These are phyloP conservation scores for Phoebastria nigripes DNA, from an alignment of 2,797 vertebrate genomes.

Conservation along the genomic window DNA sequence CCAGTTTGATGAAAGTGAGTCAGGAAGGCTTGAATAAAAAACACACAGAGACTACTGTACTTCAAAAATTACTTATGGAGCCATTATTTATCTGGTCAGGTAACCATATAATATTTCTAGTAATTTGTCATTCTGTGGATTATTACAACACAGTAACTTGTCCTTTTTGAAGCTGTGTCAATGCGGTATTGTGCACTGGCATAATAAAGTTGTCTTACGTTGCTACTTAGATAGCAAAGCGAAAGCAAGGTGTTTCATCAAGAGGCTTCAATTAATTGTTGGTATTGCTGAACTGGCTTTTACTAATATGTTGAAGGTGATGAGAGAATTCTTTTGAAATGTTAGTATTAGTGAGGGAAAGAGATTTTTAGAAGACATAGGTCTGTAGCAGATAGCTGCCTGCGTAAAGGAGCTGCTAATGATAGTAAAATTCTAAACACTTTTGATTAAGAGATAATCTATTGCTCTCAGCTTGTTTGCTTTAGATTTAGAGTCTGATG, in stretches of 20 bases:
- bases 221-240: neutral
- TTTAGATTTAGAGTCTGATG: neutral
- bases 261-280: neutral
- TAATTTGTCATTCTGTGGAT: neutral
- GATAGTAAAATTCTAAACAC: neutral
- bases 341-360: neutral
- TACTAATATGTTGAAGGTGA: neutral
- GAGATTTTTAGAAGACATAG: neutral
- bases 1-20: neutral
- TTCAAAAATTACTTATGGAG: neutral
- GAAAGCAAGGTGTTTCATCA: neutral
- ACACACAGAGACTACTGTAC: neutral
- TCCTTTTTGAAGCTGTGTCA: neutral
- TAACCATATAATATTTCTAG: neutral
- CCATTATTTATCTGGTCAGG: neutral
- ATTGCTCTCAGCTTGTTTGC: neutral
- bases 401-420: neutral
- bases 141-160: neutral
- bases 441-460: neutral
- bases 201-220: neutral
- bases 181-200: neutral
- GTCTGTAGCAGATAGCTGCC: neutral
- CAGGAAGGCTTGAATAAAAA: neutral
- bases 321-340: neutral
- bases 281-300: neutral